Percentiles rank a stretch among this genome's conserved stretches.
Conservation (phyloP, 2,113 vertebrate species). For the Gymnarchus niloticus region DNA sequence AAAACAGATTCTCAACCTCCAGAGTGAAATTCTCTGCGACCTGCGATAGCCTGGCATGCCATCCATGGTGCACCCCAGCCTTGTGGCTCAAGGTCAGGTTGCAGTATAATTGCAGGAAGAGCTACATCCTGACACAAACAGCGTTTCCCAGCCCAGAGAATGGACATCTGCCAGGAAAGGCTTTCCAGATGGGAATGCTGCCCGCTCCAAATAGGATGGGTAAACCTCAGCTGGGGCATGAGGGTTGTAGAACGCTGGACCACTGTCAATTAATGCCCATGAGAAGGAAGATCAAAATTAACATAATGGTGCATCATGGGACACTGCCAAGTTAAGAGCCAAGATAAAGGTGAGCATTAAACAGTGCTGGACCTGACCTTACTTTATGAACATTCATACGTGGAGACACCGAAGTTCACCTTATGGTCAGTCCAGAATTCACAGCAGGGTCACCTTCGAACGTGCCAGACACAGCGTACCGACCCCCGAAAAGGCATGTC, state of each 20-base stretch:
- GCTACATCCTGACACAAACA: neutral
- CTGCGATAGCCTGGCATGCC: too few relatives aligned
- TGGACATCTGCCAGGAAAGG: neutral
- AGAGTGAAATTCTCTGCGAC: neutral
- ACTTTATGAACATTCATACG: too few relatives aligned
- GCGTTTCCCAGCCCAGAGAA: neutral
- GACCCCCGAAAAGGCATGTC: too few relatives aligned
- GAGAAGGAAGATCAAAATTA: neutral
- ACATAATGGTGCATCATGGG: neutral
- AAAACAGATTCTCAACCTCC: neutral
- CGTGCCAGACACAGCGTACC: too few relatives aligned
- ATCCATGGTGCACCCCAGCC: too few relatives aligned
- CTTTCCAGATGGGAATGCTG: neutral
- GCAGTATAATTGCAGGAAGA: slow-evolving; percentile 1
- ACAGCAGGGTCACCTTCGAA: too few relatives aligned
- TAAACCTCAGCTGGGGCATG: neutral
- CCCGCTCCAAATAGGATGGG: neutral
- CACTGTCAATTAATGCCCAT: neutral
- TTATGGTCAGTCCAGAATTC: too few relatives aligned
- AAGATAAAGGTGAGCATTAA: neutral
- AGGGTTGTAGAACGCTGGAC: too few relatives aligned
- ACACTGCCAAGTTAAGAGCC: neutral
- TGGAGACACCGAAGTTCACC: too few relatives aligned
- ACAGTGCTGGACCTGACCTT: neutral
- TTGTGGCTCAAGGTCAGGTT: slow-evolving; percentile 6